Conservation (phyloP, 1,140 invertebrate species). For the Drosophila persimilis region DNA sequence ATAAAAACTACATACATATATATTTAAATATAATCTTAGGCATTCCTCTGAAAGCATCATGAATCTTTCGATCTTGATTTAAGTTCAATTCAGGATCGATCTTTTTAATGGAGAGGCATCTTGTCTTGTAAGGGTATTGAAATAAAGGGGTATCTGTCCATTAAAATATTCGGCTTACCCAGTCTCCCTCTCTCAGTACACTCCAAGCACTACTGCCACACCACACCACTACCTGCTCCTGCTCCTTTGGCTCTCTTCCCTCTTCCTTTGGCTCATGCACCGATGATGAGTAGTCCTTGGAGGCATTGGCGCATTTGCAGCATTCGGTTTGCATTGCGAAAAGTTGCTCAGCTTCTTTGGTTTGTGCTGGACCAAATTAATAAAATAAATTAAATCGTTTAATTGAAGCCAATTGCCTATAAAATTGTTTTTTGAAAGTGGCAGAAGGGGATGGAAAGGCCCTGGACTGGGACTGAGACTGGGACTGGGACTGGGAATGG, state of each 20-base stretch:
- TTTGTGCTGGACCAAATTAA: constrained; percentile 51
- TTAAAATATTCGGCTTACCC: too few relatives aligned
- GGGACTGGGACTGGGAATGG: too few relatives aligned
- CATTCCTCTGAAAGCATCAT: too few relatives aligned
- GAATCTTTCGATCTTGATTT: too few relatives aligned
- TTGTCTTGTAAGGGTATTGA: too few relatives aligned
- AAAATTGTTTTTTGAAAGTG: constrained; percentile 63
- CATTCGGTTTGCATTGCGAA: constrained; percentile 48
- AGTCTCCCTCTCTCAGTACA: too few relatives aligned
- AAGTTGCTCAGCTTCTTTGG: constrained; percentile 32
- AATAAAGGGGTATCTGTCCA: too few relatives aligned
- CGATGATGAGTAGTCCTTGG: constrained; percentile 22
- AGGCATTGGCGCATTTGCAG: constrained; percentile 42
- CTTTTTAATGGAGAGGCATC: too few relatives aligned
- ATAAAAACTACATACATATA: too few relatives aligned
- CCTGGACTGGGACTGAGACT: not conserved
- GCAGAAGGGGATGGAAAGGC: constrained; percentile 2
- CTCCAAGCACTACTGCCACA: too few relatives aligned
- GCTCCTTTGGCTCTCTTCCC: not conserved
- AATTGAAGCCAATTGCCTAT: constrained; percentile 72
- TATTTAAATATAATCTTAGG: too few relatives aligned
- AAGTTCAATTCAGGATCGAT: too few relatives aligned
- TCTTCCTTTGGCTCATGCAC: not conserved
- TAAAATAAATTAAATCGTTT: constrained; percentile 76
- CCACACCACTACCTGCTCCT: not conserved